Base-by-base conservation (phyloP, 2,797 vertebrate genomes). In the Arnoldichthys spilopterus region DNA sequence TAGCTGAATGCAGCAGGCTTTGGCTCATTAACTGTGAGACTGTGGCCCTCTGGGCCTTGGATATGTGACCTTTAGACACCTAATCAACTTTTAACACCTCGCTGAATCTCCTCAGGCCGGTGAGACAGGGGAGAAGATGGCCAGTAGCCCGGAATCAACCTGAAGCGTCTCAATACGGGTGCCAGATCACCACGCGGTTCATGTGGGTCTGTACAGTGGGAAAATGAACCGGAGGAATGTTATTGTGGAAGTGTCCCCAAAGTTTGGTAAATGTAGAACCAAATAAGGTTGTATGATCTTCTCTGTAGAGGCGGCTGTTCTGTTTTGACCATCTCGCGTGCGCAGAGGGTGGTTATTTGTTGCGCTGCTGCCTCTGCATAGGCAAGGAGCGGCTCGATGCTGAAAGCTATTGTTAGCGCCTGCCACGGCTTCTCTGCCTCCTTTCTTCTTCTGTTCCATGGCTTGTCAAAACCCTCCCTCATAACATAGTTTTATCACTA, bases 81-180 rank as follows among this genome's bases (percentile, higher is more conserved):
- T 92, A 92, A 94, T 94, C 92, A 94, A 93, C 92, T 93, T 94
- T 92, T 93, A 94, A 93, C 93, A 94, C 92, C 92, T 94, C 86
- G 83, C 89, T 87, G 87, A 87, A 90, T 85, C 83, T 70, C 64
- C 74, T 73, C 82, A 85, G 86, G 79, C 30, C 82, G 84, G 78
- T 18, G 73, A 74, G 69, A 77, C 47, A 53, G 73, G 77, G 69
- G 66, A 47, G 73, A 79, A 77, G 81, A 76, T 70, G 66, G 81
- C 74, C 76, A 66, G 72, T 74, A 51, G 72, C 37, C 74, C 70
- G 30, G 82, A 82, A 86, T 84, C 78, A 56, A 32, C 74, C 47
- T n/a, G 37, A 54, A 64, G 67, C 61, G 45, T 53, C 70, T 82
- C 9, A 28, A 69, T 20, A 53, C 34, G 4, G 49, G 69, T 79